Percentiles rank a stretch among this genome's conserved stretches.
Conservation (phyloP, 2,113 vertebrate genomes). For the Salvator merianae region DNA sequence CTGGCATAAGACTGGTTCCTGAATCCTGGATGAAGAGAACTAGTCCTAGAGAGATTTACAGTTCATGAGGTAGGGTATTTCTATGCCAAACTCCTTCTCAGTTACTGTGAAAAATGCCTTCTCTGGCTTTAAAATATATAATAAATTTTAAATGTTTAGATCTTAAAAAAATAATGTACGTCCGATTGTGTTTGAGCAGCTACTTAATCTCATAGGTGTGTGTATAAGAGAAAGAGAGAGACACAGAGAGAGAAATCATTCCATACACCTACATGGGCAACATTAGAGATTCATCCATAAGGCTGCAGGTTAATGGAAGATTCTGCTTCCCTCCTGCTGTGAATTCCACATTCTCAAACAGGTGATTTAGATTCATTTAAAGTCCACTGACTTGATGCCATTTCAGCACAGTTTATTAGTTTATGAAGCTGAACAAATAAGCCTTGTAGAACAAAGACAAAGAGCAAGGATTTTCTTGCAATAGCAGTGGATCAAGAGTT, state of each 20-base stretch:
- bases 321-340: constrained; percentile 9
- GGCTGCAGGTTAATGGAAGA: constrained; percentile 10
- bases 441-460: constrained; percentile 22
- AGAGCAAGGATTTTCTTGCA: constrained; percentile 37
- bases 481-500: constrained; percentile 23
- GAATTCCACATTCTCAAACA: constrained; percentile 32
- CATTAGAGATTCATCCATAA: constrained; percentile 4
- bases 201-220: background rate
- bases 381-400: constrained; percentile 22
- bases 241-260: background rate
- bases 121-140: constrained; percentile 29
- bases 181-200: background rate
- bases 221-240: background rate
- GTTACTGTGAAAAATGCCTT: background rate
- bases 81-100: constrained; percentile 15
- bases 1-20: too few species aligned
- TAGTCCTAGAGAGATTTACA: background rate
- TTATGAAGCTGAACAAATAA: constrained; percentile 46
- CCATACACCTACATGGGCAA: background rate
- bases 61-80: background rate
- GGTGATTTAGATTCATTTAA: constrained; percentile 23
- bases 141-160: background rate
- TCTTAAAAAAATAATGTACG: background rate
- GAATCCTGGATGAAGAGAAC: background rate
- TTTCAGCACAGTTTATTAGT: constrained; percentile 45